Evolutionary conservation across 2,113 vertebrate genomes (phyloP), one percentile per base, ranked within the genome.

Genomic region (Alligator mississippiensis): DNA sequence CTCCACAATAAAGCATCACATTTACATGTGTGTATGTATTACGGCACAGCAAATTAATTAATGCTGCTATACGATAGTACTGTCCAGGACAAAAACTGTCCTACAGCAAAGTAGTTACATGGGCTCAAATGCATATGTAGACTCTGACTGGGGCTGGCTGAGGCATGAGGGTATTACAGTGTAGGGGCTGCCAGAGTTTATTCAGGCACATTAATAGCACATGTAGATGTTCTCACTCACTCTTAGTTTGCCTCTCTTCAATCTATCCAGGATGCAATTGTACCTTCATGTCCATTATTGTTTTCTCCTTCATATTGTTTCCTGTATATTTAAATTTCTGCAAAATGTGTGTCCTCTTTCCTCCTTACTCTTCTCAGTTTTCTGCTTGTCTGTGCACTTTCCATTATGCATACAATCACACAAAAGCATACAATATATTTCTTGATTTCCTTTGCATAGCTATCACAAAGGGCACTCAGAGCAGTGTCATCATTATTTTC

Each of bases 331-430:
- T 18, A 21, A 4, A 3, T 21, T 9, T 17, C 82, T 24, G 47
- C 4, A n/a, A 2, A 75, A 2, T 38, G 57, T 16, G 30, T 5
- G 1, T 1, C 4, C 34, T 34, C 34, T 6, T 2, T 47, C 0
- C 15, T 22, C 0, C 2, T 2, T 0, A 0, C 8, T 7, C 12
- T 22, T 13, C 0, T 57, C 5, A 28, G 19, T 62, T 38, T 22
- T 72, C 47, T 47, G 47, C 47, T 47, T 47, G 47, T 47, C 47
- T 47, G 47, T 47, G 47, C 47, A 47, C 47, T 47, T 47, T 47
- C 47, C 47, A 47, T 47, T 16, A 22, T 68, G 58, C 28, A 59
- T 11, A 59, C 7, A 21, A 19, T 13, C 28, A 30, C 27, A 60
- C 28, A 5, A 55, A 34, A n/a, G 30, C 17, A 28, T 12, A 76